Evolutionary conservation across 2,113 vertebrate species (phyloP).

Genomic region (Gulo gulo): DNA sequence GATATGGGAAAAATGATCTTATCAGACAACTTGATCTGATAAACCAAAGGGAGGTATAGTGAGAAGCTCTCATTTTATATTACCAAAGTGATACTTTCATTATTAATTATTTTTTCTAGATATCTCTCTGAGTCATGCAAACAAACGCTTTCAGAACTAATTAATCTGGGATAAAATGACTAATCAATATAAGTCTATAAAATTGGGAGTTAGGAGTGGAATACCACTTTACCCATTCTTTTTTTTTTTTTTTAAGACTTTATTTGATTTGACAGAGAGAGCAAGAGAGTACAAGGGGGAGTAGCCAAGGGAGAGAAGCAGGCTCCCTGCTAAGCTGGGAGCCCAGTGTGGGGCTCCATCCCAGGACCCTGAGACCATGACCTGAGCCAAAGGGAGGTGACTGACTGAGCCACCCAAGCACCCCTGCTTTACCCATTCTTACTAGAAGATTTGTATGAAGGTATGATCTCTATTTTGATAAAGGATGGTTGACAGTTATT

Average conservation of each 20-base stretch:
- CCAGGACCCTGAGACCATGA: background rate
- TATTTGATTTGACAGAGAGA: background rate
- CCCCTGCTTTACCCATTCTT: background rate
- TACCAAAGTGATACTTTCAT: background rate
- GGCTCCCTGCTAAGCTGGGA: background rate
- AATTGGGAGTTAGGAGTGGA: background rate
- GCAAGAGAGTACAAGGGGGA: background rate
- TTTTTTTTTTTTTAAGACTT: background rate
- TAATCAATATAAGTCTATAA: background rate
- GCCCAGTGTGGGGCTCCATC: background rate
- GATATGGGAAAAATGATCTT: background rate
- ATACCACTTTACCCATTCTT: background rate
- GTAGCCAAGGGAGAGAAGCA: background rate
- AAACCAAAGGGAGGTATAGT: background rate
- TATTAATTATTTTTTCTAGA: slow-evolving; percentile 5
- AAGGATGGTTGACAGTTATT: background rate
- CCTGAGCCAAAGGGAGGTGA: no score
- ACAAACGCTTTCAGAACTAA: background rate
- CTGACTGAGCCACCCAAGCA: no score
- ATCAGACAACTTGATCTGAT: background rate
- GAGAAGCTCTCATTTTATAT: background rate
- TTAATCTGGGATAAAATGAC: background rate
- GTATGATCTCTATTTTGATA: background rate
- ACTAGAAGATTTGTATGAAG: background rate
- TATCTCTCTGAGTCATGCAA: background rate